Conservation (phyloP, 2,113 vertebrate species). For the Oxyura jamaicensis region DNA sequence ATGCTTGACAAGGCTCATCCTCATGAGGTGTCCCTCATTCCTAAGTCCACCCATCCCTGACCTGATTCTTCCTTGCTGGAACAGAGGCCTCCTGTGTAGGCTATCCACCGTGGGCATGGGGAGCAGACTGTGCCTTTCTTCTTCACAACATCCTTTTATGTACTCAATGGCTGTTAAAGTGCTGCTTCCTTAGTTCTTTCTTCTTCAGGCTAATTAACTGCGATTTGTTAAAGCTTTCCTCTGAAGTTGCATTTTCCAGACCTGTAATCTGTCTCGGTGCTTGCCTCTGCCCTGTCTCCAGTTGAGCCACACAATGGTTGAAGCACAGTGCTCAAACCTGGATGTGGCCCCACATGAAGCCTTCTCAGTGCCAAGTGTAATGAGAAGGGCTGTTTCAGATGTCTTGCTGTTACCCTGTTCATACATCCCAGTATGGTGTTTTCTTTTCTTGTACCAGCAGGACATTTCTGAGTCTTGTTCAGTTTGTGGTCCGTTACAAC, state of each 20-base stretch:
- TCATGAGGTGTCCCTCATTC: background rate
- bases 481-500: background rate
- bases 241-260: background rate
- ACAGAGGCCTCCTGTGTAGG: accelerated
- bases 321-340: background rate
- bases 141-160: background rate
- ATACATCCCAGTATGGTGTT: background rate
- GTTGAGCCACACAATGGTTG: background rate
- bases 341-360: background rate
- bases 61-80: accelerated
- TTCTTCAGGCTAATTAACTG: background rate
- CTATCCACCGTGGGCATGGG: accelerated
- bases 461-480: background rate
- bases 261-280: background rate
- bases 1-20: background rate
- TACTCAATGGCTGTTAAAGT: background rate
- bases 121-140: background rate
- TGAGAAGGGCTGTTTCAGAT: background rate
- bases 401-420: background rate
- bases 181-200: background rate
- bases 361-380: background rate
- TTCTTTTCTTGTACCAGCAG: background rate
- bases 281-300: background rate
- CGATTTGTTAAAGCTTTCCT: background rate
- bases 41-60: background rate